Evolutionary conservation across 2,888 invertebrate genomes (phyloP), one percentile per base, ranked within the genome.

Genomic region (Ennomos fuscantarius): DNA sequence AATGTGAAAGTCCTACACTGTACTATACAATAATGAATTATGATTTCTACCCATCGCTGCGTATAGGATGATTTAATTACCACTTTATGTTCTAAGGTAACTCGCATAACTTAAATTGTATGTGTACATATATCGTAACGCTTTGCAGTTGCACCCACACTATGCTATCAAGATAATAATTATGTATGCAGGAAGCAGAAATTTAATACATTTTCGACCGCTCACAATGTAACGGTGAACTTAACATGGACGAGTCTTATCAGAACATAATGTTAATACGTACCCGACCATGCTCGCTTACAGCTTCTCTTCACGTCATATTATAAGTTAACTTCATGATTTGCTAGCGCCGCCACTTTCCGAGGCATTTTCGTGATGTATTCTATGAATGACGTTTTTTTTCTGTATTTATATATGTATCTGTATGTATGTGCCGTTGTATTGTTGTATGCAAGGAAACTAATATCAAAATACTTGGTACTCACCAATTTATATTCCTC

Each of bases 41-140:
- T 77, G 74, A 81, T 88, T 91, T 90, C 74, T 86, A 88, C 74
- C 82, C 88, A 87, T 89, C 82, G 90, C 91, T 90, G 91, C 90
- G 77, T 84, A 80, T 94, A 95, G 95, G 95, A 95, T 86, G 95
- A 95, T 94, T 94, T 94, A 93, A 94, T 95, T 89, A 95, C 94
- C 93, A 94, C 94, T 93, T 93, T 95, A 90, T 94, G 94, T 93
- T 94, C 94, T 77, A 95, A 95, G 95, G 95, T 95, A 95, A 95
- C 70, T 79, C 72, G 68, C 74, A 77, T 76, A 74, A 64, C 63
- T 72, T 79, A 69, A 37, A 24, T 24, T 24, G 24, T 24, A 24
- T 5, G 24, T 76, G 76, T 82, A 79, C 75, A 73, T 81, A 70
- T 81, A 70, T 77, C 76, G 78, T 79, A 74, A 56, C 60, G 87